Evolutionary conservation across 1,140 invertebrate species (phyloP).

Genomic region (Drosophila murphyi): DNA sequence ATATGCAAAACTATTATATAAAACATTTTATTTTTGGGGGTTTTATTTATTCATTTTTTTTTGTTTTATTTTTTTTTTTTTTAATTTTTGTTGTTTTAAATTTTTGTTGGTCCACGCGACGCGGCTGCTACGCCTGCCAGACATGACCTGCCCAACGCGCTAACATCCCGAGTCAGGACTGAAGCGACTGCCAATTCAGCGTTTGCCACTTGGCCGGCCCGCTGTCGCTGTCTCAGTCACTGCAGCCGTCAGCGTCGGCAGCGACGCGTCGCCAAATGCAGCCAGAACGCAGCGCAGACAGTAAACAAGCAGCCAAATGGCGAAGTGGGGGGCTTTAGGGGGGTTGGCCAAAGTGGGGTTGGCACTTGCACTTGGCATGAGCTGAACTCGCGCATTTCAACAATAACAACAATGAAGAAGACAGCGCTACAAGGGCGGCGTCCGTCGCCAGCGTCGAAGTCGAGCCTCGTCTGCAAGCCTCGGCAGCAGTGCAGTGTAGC

Average conservation of each 20-base stretch:
- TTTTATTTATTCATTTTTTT: slow-evolving; percentile 24
- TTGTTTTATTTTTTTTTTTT: slow-evolving; percentile 21
- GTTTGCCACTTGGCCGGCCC: slow-evolving; percentile 34
- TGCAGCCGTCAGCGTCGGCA: slow-evolving; percentile 21
- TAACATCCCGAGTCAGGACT: slow-evolving; percentile 85
- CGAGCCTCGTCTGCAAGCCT: slow-evolving; percentile 9
- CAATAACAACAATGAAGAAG: slow-evolving; percentile 36
- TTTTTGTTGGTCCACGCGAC: slow-evolving; percentile 67
- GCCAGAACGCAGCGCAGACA: slow-evolving; percentile 58
- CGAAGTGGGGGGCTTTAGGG: background rate
- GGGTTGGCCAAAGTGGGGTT: slow-evolving; percentile 42
- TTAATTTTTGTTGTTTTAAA: too few relatives aligned
- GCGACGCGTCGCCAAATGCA: background rate
- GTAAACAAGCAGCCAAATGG: slow-evolving; percentile 54
- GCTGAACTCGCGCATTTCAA: slow-evolving; percentile 69
- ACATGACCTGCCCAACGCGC: slow-evolving; percentile 84
- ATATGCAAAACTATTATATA: slow-evolving; percentile 28
- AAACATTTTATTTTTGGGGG: slow-evolving; percentile 13
- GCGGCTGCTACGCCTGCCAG: slow-evolving; percentile 69
- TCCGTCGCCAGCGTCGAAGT: slow-evolving; percentile 23
- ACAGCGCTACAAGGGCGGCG: slow-evolving; percentile 71
- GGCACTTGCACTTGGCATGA: slow-evolving; percentile 77
- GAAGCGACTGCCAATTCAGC: slow-evolving; percentile 67
- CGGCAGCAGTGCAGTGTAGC: background rate
- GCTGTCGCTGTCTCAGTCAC: slow-evolving; percentile 17